These are phyloP conservation scores for Carduelis carduelis DNA, from an alignment of 2,797 vertebrate genomes.

Conservation along the genomic window DNA sequence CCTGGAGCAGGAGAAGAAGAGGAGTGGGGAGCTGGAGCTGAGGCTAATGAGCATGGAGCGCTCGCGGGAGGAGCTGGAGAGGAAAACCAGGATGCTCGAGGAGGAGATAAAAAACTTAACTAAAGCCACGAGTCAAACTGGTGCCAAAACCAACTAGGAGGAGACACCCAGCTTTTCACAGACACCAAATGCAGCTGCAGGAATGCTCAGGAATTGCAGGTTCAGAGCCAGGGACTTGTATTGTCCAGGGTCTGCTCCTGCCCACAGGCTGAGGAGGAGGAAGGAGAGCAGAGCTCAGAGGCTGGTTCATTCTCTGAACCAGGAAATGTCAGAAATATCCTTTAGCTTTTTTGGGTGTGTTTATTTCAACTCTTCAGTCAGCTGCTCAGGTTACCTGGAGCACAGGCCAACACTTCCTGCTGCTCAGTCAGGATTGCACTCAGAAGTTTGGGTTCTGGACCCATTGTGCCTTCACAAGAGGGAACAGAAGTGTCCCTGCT, in stretches of 20 bases:
- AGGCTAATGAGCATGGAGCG: slow-evolving; percentile 73
- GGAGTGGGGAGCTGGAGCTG: slow-evolving; percentile 78
- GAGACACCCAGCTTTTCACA: background rate
- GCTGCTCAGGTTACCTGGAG: background rate
- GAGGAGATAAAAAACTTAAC: slow-evolving; percentile 80
- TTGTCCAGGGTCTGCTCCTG: background rate
- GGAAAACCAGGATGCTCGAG: slow-evolving; percentile 80
- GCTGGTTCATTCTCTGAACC: background rate
- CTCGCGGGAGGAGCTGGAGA: slow-evolving; percentile 78
- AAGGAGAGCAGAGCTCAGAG: background rate
- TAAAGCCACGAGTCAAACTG: slow-evolving; percentile 14
- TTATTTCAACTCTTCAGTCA: background rate
- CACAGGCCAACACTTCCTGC: background rate
- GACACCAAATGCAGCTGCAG: background rate
- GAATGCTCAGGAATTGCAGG: background rate
- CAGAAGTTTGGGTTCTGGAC: background rate
- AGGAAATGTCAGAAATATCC: background rate
- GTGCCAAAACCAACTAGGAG: slow-evolving; percentile 3
- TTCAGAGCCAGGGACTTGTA: background rate
- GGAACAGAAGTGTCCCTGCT: background rate
- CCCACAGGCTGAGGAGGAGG: background rate
- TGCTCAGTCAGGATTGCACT: background rate
- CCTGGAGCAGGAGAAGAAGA: slow-evolving; percentile 80
- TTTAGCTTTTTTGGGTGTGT: background rate
- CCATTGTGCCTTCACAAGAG: background rate